Conservation (phyloP, 2,113 vertebrate species). For the Alligator sinensis region DNA sequence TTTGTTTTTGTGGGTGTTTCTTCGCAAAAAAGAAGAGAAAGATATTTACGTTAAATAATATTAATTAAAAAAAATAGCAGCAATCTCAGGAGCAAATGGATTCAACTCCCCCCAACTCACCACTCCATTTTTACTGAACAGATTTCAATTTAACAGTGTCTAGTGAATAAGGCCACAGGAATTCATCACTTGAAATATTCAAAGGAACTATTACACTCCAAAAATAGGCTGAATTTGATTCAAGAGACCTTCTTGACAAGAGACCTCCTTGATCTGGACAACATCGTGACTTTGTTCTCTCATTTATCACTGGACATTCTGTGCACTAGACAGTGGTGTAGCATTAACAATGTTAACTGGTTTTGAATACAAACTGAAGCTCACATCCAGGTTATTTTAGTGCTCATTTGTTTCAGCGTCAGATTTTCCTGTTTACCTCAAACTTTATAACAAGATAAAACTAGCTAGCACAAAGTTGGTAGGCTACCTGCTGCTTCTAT, state of each 20-base stretch:
- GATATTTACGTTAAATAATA: neutral
- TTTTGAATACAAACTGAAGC: neutral
- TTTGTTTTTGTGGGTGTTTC: too few relatives aligned
- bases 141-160: neutral
- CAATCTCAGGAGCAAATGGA: neutral
- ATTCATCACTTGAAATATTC: neutral
- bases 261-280: neutral
- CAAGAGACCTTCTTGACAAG: conserved; percentile 15
- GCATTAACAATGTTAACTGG: neutral
- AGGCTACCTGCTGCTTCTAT: conserved; percentile 29
- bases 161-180: neutral
- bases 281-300: neutral
- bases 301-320: neutral
- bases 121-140: neutral
- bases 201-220: conserved; percentile 24
- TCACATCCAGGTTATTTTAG: conserved; percentile 28
- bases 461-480: conserved; percentile 40
- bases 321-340: conserved; percentile 9
- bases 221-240: conserved; percentile 2
- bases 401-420: conserved; percentile 13
- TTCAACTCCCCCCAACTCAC: neutral
- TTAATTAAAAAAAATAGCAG: neutral
- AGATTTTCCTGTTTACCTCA: conserved; percentile 29
- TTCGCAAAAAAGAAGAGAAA: neutral
- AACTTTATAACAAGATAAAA: conserved; percentile 42